Conservation (phyloP, 2,797 vertebrate species). For the Trachops cirrhosus region DNA sequence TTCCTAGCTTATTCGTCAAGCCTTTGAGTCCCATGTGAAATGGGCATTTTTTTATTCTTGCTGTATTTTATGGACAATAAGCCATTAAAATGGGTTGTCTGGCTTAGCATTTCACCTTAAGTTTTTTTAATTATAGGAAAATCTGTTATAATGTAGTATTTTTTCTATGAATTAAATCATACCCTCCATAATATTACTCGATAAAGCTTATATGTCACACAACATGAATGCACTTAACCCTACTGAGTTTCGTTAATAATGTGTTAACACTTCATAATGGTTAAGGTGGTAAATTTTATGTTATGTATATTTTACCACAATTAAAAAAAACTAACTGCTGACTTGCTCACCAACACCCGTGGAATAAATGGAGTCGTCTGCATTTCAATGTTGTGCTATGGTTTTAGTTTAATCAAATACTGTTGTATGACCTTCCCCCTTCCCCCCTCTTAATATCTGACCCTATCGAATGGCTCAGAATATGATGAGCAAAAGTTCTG, state of each 20-base stretch:
- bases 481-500: background rate
- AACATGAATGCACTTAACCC: background rate
- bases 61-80: background rate
- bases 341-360: background rate
- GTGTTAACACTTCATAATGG: background rate
- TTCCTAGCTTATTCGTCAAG: background rate
- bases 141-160: background rate
- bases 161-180: background rate
- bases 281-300: background rate
- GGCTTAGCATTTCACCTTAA: background rate
- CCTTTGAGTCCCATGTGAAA: background rate
- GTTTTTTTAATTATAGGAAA: background rate
- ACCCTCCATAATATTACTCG: background rate
- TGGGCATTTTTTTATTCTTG: conserved; percentile 15
- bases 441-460: background rate
- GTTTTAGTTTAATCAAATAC: background rate
- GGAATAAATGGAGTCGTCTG: background rate
- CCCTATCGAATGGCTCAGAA: background rate
- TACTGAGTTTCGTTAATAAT: background rate
- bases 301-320: background rate
- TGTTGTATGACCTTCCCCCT: background rate
- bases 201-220: background rate
- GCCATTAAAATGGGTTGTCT: background rate
- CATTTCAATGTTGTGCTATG: background rate
- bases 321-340: background rate